Percentiles rank a stretch among this genome's conserved stretches.
Conservation (phyloP, 2,113 vertebrate genomes). For the Blennius ocellaris region DNA sequence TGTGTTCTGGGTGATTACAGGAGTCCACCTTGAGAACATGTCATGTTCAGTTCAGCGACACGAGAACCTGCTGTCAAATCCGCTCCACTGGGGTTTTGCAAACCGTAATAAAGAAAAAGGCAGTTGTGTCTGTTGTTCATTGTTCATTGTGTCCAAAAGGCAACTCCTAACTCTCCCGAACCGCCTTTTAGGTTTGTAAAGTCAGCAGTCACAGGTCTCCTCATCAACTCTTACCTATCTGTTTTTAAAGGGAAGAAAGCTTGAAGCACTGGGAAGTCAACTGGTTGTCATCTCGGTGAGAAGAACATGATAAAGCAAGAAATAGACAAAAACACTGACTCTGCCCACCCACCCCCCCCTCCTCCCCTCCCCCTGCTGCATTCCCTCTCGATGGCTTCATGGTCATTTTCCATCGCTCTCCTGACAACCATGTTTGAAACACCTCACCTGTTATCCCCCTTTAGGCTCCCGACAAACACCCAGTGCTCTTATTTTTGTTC, state of each 20-base stretch:
- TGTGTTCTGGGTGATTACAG: neutral
- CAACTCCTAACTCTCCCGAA: constrained; percentile 15
- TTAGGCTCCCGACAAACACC: constrained; percentile 34
- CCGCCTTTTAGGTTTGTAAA: constrained; percentile 37
- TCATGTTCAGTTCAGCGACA: constrained; percentile 9
- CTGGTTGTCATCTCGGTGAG: constrained; percentile 85
- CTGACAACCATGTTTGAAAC: constrained; percentile 34
- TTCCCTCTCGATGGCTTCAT: constrained; percentile 46
- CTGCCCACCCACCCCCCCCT: neutral
- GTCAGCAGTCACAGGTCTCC: constrained; percentile 50
- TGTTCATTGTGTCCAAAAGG: constrained; percentile 26
- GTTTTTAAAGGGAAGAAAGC: constrained; percentile 86
- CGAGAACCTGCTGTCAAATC: constrained; percentile 42
- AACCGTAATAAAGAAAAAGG: neutral
- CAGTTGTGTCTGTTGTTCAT: neutral
- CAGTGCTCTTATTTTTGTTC: constrained; percentile 43
- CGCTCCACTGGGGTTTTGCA: constrained; percentile 28
- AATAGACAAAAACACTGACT: constrained; percentile 49
- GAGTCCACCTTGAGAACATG: neutral
- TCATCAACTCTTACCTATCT: constrained; percentile 72
- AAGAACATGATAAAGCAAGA: constrained; percentile 53
- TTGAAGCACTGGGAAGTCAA: constrained; percentile 86
- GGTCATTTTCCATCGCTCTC: constrained; percentile 28
- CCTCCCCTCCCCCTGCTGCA: constrained; percentile 5
- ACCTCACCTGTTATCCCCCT: constrained; percentile 34